These are phyloP conservation scores for Protodeltote pygarga DNA, from an alignment of 2,888 invertebrate species.

Conservation along the genomic window DNA sequence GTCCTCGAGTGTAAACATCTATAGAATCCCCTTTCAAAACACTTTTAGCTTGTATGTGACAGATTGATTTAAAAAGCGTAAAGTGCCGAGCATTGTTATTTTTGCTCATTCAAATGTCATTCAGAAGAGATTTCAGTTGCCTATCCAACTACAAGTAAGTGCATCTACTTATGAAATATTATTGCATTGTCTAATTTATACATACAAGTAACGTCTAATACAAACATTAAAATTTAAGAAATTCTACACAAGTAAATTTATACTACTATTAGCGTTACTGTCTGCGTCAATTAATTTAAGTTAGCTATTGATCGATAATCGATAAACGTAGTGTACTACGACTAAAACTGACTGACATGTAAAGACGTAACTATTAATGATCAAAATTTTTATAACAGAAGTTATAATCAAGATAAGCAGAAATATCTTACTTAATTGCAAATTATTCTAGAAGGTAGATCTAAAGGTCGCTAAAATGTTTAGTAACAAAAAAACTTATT, in stretches of 20 bases:
- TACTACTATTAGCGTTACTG: conserved; percentile 38
- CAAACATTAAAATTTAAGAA: conserved; percentile 67
- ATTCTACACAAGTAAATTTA: conserved; percentile 54
- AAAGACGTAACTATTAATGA: background rate
- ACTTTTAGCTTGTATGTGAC: conserved; percentile 41
- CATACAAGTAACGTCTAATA: conserved; percentile 68
- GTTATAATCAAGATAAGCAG: conserved; percentile 7
- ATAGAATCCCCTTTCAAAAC: conserved; percentile 47
- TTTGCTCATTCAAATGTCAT: conserved; percentile 22
- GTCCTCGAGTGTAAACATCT: conserved; percentile 45
- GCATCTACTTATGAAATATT: conserved; percentile 84
- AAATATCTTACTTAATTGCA: too few relatives aligned
- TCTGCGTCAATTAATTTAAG: conserved; percentile 39
- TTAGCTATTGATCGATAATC: conserved; percentile 35
- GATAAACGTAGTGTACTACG: conserved; percentile 21
- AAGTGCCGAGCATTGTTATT: conserved; percentile 26
- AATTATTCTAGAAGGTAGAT: too few relatives aligned
- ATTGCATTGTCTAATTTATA: conserved; percentile 78
- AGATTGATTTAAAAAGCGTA: conserved; percentile 43
- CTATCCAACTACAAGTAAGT: conserved; percentile 69
- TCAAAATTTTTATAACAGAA: conserved; percentile 7
- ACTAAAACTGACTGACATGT: conserved; percentile 12
- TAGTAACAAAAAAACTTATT: too few relatives aligned
- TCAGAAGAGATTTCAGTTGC: conserved; percentile 58
- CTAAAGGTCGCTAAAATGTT: too few relatives aligned